Percentiles rank a stretch among this genome's conserved stretches.
Conservation (phyloP, 2,888 invertebrate genomes). For the Rugalucina vietnamica region DNA sequence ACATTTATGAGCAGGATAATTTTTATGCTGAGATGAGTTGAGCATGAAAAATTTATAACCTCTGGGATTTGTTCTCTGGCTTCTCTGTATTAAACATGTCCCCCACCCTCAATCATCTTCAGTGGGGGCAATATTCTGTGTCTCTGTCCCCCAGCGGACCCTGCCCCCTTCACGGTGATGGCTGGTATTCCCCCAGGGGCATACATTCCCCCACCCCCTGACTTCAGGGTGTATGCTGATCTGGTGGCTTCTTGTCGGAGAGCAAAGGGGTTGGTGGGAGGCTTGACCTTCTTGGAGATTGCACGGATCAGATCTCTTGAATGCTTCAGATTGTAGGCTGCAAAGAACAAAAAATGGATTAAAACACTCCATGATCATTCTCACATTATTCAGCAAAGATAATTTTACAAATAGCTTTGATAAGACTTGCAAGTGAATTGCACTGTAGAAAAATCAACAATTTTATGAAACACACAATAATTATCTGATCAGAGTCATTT, state of each 20-base stretch:
- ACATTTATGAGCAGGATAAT: background rate
- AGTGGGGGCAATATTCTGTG: slow-evolving; percentile 5
- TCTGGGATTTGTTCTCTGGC: too few species aligned
- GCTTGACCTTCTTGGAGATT: slow-evolving; percentile 80
- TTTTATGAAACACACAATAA: too few species aligned
- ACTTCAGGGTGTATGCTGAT: slow-evolving; percentile 43
- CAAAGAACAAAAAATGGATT: slow-evolving; percentile 28
- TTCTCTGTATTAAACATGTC: background rate
- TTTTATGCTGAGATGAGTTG: too few species aligned
- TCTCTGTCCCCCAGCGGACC: background rate
- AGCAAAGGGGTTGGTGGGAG: slow-evolving; percentile 46
- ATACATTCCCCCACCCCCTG: background rate
- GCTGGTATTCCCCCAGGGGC: background rate
- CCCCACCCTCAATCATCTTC: background rate
- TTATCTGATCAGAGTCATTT: too few species aligned
- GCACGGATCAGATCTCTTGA: slow-evolving; percentile 81
- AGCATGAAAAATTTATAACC: too few species aligned
- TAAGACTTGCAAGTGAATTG: too few species aligned
- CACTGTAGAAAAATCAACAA: too few species aligned
- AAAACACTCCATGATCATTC: too few species aligned
- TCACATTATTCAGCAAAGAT: too few species aligned
- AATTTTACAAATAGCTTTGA: too few species aligned
- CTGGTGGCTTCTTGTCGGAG: slow-evolving; percentile 49
- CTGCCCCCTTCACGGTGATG: background rate
- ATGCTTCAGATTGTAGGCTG: slow-evolving; percentile 82